A percentile compares a stretch with the other conserved stretches of the same genome.
Evolutionary conservation across 1,140 invertebrate species (phyloP).

Genomic region (Agrilus planipennis): DNA sequence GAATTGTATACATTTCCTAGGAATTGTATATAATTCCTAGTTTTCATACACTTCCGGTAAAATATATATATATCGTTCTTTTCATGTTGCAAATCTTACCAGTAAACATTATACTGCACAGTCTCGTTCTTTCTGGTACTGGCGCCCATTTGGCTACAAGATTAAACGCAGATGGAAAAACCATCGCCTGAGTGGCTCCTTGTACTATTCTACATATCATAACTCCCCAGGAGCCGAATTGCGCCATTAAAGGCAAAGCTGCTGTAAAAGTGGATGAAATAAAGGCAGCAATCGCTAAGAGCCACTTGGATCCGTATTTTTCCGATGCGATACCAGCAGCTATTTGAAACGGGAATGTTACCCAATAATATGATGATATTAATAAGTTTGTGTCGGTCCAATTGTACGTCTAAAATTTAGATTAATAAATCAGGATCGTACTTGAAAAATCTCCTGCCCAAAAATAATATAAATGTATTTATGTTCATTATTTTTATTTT

Average conservation of each 20-base stretch:
- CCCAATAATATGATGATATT: constrained; percentile 55
- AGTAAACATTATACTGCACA: constrained; percentile 46
- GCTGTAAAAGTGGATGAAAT: constrained; percentile 38
- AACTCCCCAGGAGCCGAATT: constrained; percentile 45
- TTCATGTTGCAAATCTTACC: too few relatives aligned
- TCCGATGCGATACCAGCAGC: constrained; percentile 55
- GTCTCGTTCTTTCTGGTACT: constrained; percentile 41
- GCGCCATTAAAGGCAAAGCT: constrained; percentile 35
- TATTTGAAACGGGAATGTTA: constrained; percentile 42
- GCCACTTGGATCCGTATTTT: constrained; percentile 46
- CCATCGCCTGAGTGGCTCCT: constrained; percentile 65
- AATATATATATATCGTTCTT: too few relatives aligned
- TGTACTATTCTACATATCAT: constrained; percentile 52
- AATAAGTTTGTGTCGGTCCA: constrained; percentile 42
- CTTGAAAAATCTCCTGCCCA: not conserved
- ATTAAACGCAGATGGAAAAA: constrained; percentile 66
- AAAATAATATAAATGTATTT: not conserved
- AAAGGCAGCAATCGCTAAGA: constrained; percentile 45
- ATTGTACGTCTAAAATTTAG: constrained; percentile 30
- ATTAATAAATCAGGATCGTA: too few relatives aligned
- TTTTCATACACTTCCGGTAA: too few relatives aligned
- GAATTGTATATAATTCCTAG: too few relatives aligned
- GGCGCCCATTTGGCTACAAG: constrained; percentile 69
- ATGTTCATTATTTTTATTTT: not conserved
- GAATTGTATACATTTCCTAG: too few relatives aligned